Base-by-base conservation (phyloP, 2,888 invertebrate genomes). In the Callyntrura sp. region DNA sequence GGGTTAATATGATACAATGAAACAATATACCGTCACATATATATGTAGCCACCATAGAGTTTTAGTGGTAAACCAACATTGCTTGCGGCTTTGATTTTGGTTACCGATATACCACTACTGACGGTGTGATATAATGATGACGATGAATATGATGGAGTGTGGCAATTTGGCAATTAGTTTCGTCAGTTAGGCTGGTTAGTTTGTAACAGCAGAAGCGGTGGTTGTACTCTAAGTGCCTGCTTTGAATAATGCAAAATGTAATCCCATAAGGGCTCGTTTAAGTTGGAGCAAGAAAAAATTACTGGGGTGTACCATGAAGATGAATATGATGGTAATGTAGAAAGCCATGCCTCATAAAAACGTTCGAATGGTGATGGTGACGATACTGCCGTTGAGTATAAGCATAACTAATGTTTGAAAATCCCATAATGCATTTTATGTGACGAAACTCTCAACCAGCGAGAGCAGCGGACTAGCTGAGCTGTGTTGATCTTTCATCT, bases 31-130 rank as follows among this genome's bases (percentile, higher is more conserved):
- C n/a, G n/a, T n/a, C n/a, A n/a, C n/a, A n/a, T n/a, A n/a, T n/a
- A n/a, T 35, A 4, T 62, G 62, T 6, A 4, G 35, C 35, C 35
- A 6, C 35, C 35, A 35, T 35, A 35, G 35, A 35, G 62, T 62
- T 14, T 12, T 51, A 51, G 12, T n/a, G n/a, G 14, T 51, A n/a
- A n/a, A 3, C 62, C 25, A 25, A 62, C 23, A 62, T 62, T 25
- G 62, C 62, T 62, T 62, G 62, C 62, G 62, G 62, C 62, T 62
- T 62, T 62, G 62, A 62, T 6, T 62, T 62, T 25, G 62, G 62
- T 62, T 62, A 23, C 25, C 6, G 57, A 6, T 57, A 57, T 57
- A 57, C 20, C n/a, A 25, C 23, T 25, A 3, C 62, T 5, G 57
- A 62, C 11, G 62, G 6, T 25, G 14, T 23, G 9, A 62, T 62